Base-by-base conservation (phyloP, 2,797 vertebrate species). In the Poecilia gillii region DNA sequence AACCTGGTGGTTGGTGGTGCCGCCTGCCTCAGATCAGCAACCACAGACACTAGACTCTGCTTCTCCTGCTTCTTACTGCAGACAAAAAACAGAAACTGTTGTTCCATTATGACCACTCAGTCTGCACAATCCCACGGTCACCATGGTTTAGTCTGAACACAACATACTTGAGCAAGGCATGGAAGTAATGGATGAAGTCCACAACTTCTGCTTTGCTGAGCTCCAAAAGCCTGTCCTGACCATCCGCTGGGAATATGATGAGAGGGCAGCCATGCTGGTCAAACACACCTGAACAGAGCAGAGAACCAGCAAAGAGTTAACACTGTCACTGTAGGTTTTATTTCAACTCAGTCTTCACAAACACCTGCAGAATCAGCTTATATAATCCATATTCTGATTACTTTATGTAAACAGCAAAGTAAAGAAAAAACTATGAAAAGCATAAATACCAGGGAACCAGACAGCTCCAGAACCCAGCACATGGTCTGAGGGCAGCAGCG, bases 241-340 rank as follows among this genome's bases (percentile, higher is more conserved):
- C 76, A 0, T 94, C 94, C 1, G 64, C 89, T 0, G 96, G 96
- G 79, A 96, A 96, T 72, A 96, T 3, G 4, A 96, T 72, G 87
- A 96, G 66, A 41, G 94, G 94, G 84, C 89, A 95, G 20, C 96
- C 95, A 41, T 95, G 92, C 51, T 93, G 96, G 83, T 96, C 96
- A 51, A 95, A 96, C 8, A 90, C 87, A 89, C 96, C 96, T 96
- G 89, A 0, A 14, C 3, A 11, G 20, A 71, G 20, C 75, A 64
- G 16, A 72, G 8, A 28, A 72, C 12, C 53, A 55, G 53, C 25
- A 8, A 53, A 55, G n/a, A 28, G n/a, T 57, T 28, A n/a, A 28
- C 53, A 57, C 57, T 20, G 13, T 5, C 28, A 62, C 55, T 59
- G 25, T 2, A 59, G 28, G 28, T 59, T 31, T 59, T 59, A 31